A percentile compares a stretch with the other conserved stretches of the same genome.
These are phyloP conservation scores for Chelonus insularis DNA, from an alignment of 1,140 invertebrate species.

Conservation along the genomic window DNA sequence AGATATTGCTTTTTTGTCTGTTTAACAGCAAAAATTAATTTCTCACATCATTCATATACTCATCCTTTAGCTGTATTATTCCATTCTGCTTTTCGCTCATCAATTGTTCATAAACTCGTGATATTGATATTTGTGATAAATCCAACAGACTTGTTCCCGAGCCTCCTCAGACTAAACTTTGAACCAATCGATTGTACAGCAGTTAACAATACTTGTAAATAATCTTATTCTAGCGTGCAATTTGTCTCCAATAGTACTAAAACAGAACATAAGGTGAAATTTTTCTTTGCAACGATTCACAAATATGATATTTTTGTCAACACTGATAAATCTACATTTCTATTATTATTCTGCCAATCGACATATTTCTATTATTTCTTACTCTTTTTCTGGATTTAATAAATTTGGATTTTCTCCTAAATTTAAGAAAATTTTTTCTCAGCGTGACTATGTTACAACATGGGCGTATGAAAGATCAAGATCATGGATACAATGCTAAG, in stretches of 20 bases:
- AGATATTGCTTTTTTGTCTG: constrained; percentile 72
- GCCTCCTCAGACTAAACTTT: constrained; percentile 92
- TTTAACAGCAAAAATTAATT: constrained; percentile 80
- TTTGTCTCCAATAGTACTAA: constrained; percentile 86
- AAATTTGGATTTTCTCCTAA: constrained; percentile 92
- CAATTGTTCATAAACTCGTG: constrained; percentile 74
- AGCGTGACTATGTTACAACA: too few relatives aligned
- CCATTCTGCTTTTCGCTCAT: constrained; percentile 79
- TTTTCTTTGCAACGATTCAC: constrained; percentile 83
- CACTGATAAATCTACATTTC: constrained; percentile 79
- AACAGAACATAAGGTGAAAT: constrained; percentile 86
- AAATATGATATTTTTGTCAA: constrained; percentile 79
- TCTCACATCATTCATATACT: constrained; percentile 86
- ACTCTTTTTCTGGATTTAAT: constrained; percentile 84
- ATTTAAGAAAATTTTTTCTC: too few relatives aligned
- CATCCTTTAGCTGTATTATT: constrained; percentile 69
- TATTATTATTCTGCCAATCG: constrained; percentile 74
- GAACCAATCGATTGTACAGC: constrained; percentile 96
- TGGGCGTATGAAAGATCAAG: constrained; percentile 65
- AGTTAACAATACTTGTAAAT: constrained; percentile 90
- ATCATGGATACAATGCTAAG: constrained; percentile 73
- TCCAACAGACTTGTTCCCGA: constrained; percentile 85
- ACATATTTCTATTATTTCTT: constrained; percentile 82
- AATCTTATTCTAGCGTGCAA: constrained; percentile 80
- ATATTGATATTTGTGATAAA: constrained; percentile 80